Percentiles rank a stretch among this genome's conserved stretches.
phyloP scores from a whole-genome alignment of 2,797 vertebrate species.

The Pangasius macronema region DNA sequence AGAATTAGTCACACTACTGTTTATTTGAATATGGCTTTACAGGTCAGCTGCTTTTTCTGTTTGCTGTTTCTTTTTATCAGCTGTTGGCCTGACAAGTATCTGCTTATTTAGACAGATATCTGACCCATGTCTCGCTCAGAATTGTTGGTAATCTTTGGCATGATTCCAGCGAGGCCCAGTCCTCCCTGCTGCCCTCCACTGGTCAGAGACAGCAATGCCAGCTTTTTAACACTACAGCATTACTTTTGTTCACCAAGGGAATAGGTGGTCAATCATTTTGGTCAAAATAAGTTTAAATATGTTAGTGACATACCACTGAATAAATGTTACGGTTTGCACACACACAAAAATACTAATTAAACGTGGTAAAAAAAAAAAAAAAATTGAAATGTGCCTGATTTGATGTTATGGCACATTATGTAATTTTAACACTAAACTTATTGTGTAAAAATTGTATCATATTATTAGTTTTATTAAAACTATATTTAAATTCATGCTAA shows the following conservation, averaged over 20 bases:
- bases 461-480: background rate
- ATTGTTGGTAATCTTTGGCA: slow-evolving; percentile 65
- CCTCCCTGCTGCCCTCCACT: slow-evolving; percentile 49
- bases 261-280: background rate
- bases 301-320: too few relatives aligned
- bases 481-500: background rate
- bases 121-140: slow-evolving; percentile 69
- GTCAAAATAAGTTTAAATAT: too few relatives aligned
- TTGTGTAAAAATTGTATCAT: background rate
- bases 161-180: slow-evolving; percentile 61
- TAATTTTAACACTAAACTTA: too few relatives aligned
- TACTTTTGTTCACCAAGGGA: background rate
- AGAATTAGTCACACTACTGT: slow-evolving; percentile 49
- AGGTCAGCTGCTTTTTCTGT: slow-evolving; percentile 65
- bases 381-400: background rate
- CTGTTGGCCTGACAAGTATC: slow-evolving; percentile 60
- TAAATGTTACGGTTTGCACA: too few relatives aligned
- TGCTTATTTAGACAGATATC: slow-evolving; percentile 75
- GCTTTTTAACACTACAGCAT: background rate
- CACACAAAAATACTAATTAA: background rate
- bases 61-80: slow-evolving; percentile 53
- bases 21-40: slow-evolving; percentile 66
- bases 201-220: slow-evolving; percentile 42
- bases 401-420: too few relatives aligned
- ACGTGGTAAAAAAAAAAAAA: background rate